Percentiles rank a stretch among this genome's conserved stretches.
phyloP scores from a whole-genome alignment of 2,113 vertebrate species.

The Pampusana beccarii region DNA sequence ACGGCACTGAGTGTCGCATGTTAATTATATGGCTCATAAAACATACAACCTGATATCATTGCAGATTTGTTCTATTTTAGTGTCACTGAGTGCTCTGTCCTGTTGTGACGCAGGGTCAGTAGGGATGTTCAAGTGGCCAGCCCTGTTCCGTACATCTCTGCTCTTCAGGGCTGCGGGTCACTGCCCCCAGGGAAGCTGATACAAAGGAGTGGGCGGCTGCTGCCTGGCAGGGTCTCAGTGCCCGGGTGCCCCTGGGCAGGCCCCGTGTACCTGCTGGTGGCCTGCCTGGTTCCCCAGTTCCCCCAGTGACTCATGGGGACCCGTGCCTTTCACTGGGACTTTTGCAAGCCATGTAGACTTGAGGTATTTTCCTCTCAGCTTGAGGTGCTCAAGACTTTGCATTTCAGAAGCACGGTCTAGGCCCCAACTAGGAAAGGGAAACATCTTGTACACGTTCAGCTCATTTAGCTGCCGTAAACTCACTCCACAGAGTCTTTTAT shows the following conservation, averaged over 20 bases:
- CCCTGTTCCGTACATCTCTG: neutral
- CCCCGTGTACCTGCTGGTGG: neutral
- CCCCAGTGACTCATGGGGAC: neutral
- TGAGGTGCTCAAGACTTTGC: neutral
- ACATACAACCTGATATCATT: conserved; percentile 48
- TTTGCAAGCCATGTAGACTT: neutral
- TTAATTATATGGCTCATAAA: conserved; percentile 68
- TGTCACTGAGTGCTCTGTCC: neutral
- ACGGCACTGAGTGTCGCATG: conserved; percentile 37
- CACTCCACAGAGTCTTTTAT: neutral
- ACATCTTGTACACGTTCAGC: neutral
- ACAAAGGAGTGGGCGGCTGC: neutral
- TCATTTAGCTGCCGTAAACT: neutral
- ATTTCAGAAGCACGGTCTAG: neutral
- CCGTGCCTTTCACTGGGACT: neutral
- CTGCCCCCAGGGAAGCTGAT: neutral
- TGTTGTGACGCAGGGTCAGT: neutral
- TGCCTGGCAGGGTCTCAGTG: neutral
- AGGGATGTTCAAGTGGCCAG: neutral
- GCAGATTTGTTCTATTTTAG: conserved; percentile 61
- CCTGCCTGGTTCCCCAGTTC: neutral
- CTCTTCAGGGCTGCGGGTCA: neutral
- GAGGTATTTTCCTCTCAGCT: neutral
- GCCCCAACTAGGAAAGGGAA: neutral
- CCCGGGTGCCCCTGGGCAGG: neutral